Evolutionary conservation across 1,140 invertebrate species (phyloP).

Genomic region (Andrena cerasifolii): DNA sequence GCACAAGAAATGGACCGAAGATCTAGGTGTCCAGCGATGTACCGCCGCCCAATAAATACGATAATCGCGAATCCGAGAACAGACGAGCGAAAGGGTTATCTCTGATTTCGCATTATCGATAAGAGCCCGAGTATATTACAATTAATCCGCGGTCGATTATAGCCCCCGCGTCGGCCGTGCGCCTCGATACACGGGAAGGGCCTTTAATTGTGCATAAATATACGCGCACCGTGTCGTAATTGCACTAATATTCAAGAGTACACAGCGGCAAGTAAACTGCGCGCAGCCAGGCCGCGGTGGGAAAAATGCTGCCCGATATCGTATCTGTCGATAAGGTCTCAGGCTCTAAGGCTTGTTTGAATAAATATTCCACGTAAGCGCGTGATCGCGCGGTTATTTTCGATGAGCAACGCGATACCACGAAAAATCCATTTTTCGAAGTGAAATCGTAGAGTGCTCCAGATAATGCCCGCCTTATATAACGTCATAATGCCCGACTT

Average conservation of each 20-base stretch:
- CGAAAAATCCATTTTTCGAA: slow-evolving; percentile 41
- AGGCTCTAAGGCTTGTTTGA: slow-evolving; percentile 60
- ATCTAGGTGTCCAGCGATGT: neutral
- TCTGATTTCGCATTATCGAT: slow-evolving; percentile 54
- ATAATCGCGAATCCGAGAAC: slow-evolving; percentile 29
- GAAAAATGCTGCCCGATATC: slow-evolving; percentile 58
- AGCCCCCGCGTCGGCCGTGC: neutral
- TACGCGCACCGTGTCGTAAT: slow-evolving; percentile 42
- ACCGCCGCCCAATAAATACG: slow-evolving; percentile 32
- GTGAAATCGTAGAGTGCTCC: slow-evolving; percentile 36
- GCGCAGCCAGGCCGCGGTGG: neutral
- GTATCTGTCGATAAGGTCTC: slow-evolving; percentile 65
- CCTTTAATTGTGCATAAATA: slow-evolving; percentile 7
- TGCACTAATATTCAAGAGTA: slow-evolving; percentile 56
- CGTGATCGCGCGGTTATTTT: slow-evolving; percentile 62
- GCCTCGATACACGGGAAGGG: neutral
- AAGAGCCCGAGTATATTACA: slow-evolving; percentile 46
- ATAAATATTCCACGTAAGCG: slow-evolving; percentile 68
- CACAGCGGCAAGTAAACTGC: slow-evolving; percentile 49
- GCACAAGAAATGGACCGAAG: neutral
- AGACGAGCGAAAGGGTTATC: slow-evolving; percentile 40
- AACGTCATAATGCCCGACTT: neutral
- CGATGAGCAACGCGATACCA: slow-evolving; percentile 50
- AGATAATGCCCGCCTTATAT: slow-evolving; percentile 37
- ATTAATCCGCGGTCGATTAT: slow-evolving; percentile 51